A percentile compares a stretch with the other conserved stretches of the same genome.
phyloP scores from a whole-genome alignment of 2,113 vertebrate genomes.

The Stercorarius parasiticus region DNA sequence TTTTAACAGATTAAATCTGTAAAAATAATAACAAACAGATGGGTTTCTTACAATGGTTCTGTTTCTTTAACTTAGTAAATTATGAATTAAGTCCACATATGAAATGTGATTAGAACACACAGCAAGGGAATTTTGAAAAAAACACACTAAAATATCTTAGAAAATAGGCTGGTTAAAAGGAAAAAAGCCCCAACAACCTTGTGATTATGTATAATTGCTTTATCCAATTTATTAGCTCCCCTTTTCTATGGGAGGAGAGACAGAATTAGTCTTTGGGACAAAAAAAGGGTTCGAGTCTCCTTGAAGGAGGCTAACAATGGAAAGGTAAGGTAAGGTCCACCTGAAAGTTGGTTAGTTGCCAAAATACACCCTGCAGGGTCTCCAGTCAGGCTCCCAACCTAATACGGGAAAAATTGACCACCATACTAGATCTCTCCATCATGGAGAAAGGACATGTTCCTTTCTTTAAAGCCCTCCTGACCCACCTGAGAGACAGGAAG shows the following conservation, averaged over 20 bases:
- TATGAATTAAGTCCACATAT: conserved; percentile 7
- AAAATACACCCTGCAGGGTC: neutral
- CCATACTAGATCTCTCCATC: neutral
- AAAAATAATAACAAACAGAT: conserved; percentile 47
- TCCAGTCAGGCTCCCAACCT: neutral
- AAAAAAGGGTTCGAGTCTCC: neutral
- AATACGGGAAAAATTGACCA: fast-evolving
- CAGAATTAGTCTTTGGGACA: neutral
- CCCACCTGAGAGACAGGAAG: neutral
- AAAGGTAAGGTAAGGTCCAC: neutral
- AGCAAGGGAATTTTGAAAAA: conserved; percentile 1
- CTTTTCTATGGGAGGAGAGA: neutral
- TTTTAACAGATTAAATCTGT: conserved; percentile 60
- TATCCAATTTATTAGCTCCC: neutral
- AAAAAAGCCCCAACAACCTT: neutral
- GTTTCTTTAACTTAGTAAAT: neutral
- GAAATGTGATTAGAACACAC: conserved; percentile 12
- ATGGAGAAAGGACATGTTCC: neutral
- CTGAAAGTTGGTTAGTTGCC: neutral
- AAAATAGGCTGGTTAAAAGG: neutral
- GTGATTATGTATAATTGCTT: neutral
- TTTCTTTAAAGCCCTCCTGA: neutral
- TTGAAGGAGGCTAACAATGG: neutral
- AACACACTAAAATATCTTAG: neutral
- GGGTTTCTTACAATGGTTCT: neutral